These are phyloP conservation scores for Colinus virginianus DNA, from an alignment of 2,113 vertebrate genomes.

Conservation along the genomic window DNA sequence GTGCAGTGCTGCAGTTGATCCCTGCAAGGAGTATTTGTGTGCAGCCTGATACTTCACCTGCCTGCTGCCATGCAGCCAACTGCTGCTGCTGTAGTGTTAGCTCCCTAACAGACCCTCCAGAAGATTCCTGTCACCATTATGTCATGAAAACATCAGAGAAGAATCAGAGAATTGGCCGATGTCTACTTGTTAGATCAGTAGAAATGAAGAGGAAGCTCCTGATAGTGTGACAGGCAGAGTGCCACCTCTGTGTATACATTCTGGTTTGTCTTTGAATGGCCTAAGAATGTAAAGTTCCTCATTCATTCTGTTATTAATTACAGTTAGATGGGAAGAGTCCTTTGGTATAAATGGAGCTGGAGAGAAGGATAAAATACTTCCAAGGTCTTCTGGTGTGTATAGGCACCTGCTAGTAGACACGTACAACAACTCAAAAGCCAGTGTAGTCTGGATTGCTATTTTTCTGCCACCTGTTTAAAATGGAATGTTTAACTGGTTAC, in stretches of 20 bases:
- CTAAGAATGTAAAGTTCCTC: not conserved
- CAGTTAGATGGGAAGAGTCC: not conserved
- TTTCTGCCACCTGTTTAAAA: not conserved
- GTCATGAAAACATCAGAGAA: not conserved
- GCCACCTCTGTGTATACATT: not conserved
- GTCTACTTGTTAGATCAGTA: not conserved
- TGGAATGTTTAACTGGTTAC: not conserved
- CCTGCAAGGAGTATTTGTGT: accelerated
- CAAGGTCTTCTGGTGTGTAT: not conserved
- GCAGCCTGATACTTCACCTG: not conserved
- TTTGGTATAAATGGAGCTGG: not conserved
- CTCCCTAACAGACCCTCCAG: not conserved
- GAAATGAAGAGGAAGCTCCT: not conserved
- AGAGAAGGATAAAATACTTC: not conserved
- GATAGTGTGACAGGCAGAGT: not conserved
- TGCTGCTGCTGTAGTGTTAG: accelerated
- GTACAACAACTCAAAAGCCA: not conserved
- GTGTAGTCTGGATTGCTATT: not conserved
- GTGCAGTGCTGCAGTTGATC: accelerated
- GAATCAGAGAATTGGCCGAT: accelerated
- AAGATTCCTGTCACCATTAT: not conserved
- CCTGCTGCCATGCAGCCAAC: accelerated
- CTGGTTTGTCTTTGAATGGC: not conserved
- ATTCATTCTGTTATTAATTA: not conserved
- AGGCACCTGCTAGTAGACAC: not conserved